These are phyloP conservation scores for Ischnus inquisitorius DNA, from an alignment of 2,888 invertebrate species.

Conservation along the genomic window DNA sequence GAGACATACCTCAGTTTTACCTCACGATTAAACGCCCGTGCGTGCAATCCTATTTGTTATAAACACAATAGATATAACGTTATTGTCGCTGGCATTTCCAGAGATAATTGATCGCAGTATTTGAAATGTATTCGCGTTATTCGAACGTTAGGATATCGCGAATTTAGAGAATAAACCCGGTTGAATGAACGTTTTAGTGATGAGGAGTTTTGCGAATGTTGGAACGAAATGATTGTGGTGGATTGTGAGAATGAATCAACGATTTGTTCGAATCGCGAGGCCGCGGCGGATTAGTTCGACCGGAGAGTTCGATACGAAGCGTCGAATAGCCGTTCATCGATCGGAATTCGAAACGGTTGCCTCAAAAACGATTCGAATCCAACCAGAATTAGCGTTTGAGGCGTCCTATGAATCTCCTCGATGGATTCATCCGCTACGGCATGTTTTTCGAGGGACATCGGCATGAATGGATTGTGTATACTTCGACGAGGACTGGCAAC, in stretches of 20 bases:
- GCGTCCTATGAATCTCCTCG: no score
- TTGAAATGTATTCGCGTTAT: constrained; percentile 5
- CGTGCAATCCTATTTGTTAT: constrained; percentile 23
- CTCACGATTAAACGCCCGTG: constrained; percentile 40
- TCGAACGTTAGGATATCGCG: constrained; percentile 1
- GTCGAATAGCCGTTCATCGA: no score
- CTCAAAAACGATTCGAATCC: no score
- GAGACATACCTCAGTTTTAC: constrained; percentile 57
- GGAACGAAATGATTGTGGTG: not conserved
- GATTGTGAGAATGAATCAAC: not conserved
- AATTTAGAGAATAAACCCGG: not conserved
- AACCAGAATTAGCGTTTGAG: no score
- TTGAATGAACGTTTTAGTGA: constrained; percentile 22
- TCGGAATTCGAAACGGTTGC: no score
- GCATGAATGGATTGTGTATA: no score
- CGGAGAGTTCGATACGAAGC: no score
- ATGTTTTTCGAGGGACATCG: no score
- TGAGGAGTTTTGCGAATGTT: constrained; percentile 18
- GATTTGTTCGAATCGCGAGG: not conserved
- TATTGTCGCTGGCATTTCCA: constrained; percentile 7
- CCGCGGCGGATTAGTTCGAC: no score
- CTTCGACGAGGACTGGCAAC: no score
- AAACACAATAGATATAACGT: constrained; percentile 33
- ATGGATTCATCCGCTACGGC: no score
- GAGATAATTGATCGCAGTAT: constrained; percentile 14